Conservation (phyloP, 2,113 vertebrate genomes). For the Cathartes aura region DNA sequence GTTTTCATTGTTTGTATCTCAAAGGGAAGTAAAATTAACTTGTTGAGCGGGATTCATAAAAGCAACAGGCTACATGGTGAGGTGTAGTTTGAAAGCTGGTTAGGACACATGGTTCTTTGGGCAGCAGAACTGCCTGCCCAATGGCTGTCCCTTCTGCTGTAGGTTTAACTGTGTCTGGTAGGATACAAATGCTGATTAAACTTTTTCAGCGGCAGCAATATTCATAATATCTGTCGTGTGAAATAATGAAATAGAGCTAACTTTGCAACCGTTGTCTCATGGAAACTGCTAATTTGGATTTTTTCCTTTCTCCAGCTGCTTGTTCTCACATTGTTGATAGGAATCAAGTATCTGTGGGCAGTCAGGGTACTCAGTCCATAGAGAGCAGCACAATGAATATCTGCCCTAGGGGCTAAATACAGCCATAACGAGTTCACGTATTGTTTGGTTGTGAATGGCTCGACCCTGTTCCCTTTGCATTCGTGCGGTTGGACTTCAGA, state of each 20-base stretch:
- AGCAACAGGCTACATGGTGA: background rate
- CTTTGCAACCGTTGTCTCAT: background rate
- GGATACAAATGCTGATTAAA: background rate
- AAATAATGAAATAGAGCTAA: background rate
- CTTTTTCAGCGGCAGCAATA: background rate
- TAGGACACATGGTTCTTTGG: background rate
- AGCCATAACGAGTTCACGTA: background rate
- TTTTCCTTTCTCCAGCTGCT: background rate
- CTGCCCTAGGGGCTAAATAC: background rate
- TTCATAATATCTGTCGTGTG: background rate
- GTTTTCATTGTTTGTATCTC: background rate
- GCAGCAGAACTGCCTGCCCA: background rate
- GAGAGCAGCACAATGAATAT: background rate
- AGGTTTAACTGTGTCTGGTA: background rate
- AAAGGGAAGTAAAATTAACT: background rate
- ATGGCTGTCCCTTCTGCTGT: background rate
- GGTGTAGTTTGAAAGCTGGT: background rate
- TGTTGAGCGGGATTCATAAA: background rate
- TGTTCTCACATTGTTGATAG: background rate
- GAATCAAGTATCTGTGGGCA: background rate
- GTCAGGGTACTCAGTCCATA: background rate
- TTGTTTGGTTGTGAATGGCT: background rate
- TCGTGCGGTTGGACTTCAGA: background rate
- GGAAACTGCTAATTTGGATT: background rate
- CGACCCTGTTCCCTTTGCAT: background rate